Conservation (phyloP, 2,888 invertebrate species). For the Parnassius mnemosyne region DNA sequence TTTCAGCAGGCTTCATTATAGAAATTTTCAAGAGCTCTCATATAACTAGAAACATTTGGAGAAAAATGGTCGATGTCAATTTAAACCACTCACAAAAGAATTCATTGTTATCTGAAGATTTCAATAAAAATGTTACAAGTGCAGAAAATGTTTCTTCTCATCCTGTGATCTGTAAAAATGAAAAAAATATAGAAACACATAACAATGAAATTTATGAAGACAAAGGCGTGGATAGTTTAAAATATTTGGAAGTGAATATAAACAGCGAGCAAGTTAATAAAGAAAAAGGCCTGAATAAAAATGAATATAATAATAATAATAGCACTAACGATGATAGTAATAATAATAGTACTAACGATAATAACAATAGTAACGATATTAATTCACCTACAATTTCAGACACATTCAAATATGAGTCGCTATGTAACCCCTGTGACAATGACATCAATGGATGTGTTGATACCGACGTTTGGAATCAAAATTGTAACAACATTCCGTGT, state of each 20-base stretch:
- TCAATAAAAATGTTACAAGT: not conserved
- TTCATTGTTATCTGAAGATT: not conserved
- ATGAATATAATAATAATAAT: not conserved
- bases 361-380: not conserved
- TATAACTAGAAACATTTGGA: too few relatives aligned
- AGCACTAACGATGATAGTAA: not conserved
- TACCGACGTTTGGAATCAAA: too few relatives aligned
- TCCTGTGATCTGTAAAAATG: not conserved
- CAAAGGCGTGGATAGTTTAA: too few relatives aligned
- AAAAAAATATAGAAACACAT: not conserved
- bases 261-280: not conserved
- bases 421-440: too few relatives aligned
- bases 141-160: not conserved
- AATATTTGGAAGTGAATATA: not conserved
- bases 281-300: not conserved
- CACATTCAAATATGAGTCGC: too few relatives aligned
- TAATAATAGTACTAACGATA: not conserved
- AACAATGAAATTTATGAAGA: too few relatives aligned
- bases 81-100: not conserved
- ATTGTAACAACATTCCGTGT: too few relatives aligned
- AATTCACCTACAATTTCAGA: too few relatives aligned
- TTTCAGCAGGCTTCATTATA: too few relatives aligned
- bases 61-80: not conserved
- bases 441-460: too few relatives aligned
- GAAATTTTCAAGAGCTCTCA: too few relatives aligned